Base-by-base conservation (phyloP, 2,888 invertebrate species). In the Mayetiola destructor region DNA sequence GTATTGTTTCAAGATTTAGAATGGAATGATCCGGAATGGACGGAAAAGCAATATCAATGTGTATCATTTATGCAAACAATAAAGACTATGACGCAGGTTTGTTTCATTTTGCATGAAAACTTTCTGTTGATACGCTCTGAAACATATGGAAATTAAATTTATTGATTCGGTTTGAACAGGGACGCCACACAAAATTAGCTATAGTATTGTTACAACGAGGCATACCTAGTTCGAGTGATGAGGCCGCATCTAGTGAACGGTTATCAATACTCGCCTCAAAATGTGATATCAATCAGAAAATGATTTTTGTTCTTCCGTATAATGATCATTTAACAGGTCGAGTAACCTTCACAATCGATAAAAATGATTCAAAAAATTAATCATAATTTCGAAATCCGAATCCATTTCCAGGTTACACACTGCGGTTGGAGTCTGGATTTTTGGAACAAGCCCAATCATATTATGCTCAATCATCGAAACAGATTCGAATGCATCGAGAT, bases 1-100 rank as follows among this genome's bases (percentile, higher is more conserved):
- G 93, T 95, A 2, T 80, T 95, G 60, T 99, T 97, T 72, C 91
- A 90, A 70, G 96, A 99, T 66, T 80, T 97, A 68, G 96, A 97
- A 73, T 99, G 97, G 97, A 90, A 91, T 68, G 95, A 96, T 72
- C 76, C 80, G 0, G 80, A 84, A 61, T 97, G 96, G 95, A 87
- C 87, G 63, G 96, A 96, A 63, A 94, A 90, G 68, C 90, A 91
- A 67, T 84, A 89, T 64, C 95, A 95, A 70, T 95, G 94, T 72
- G 88, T 92, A 9, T 88, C 88, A 1, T 79, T 87, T 64, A 87
- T 96, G 32, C 90, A 93, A 69, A 82, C 84, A 1, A 77, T 88
- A 59, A 80, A 75, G 80, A 73, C 59, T 63, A n/a, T n/a, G n/a
- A n/a, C n/a, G n/a, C n/a, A n/a, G n/a, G n/a, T n/a, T n/a, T n/a